phyloP scores from a whole-genome alignment of 2,797 vertebrate genomes.

The Pangasius macronema region DNA sequence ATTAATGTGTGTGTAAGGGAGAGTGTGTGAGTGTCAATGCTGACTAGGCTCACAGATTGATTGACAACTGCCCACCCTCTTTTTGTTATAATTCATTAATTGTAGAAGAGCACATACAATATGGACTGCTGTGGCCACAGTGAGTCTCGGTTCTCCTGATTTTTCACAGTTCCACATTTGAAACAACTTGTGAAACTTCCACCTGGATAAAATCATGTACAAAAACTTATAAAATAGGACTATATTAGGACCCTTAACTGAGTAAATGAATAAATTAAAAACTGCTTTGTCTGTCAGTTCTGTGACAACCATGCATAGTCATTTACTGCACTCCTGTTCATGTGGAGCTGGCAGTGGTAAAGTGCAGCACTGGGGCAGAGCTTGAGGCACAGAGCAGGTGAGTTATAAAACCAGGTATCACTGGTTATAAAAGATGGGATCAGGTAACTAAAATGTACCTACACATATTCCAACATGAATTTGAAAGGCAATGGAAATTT shows the following conservation, averaged over 20 bases:
- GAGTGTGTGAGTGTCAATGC: constrained; percentile 4
- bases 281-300: no score
- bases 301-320: neutral
- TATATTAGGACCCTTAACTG: neutral
- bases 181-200: neutral
- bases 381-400: no score
- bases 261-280: neutral
- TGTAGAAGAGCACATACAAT: neutral
- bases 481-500: no score
- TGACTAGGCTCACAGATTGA: constrained; percentile 7
- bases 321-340: neutral
- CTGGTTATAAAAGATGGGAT: no score
- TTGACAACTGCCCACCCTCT: constrained; percentile 3
- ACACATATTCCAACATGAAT: no score
- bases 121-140: neutral
- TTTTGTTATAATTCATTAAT: constrained; percentile 11
- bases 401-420: no score
- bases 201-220: neutral
- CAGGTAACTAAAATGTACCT: no score
- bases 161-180: no score
- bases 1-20: constrained; percentile 59
- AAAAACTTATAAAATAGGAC: neutral
- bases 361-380: no score
- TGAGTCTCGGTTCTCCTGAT: neutral
- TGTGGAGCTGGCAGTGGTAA: no score